Conservation (phyloP, 2,888 invertebrate genomes). For the Dicyrtomina minuta region DNA sequence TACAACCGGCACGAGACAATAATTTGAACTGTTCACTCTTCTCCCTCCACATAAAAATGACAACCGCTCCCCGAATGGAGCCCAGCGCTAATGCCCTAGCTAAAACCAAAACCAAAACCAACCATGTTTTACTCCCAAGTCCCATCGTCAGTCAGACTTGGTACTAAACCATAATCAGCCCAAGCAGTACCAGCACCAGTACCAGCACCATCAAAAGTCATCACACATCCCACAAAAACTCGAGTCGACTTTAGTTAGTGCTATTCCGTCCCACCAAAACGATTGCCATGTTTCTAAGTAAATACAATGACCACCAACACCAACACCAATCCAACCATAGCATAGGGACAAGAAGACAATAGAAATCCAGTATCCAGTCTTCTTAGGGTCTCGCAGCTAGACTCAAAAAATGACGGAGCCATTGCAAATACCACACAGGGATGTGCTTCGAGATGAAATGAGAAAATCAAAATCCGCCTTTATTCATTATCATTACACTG, state of each 20-base stretch:
- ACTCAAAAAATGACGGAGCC: no score
- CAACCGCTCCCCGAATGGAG: conserved; percentile 36
- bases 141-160: no score
- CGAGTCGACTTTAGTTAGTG: neutral
- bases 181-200: neutral
- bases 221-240: neutral
- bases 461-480: no score
- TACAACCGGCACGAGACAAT: conserved; percentile 42
- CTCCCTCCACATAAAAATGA: conserved; percentile 34
- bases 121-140: no score
- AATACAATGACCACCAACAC: neutral
- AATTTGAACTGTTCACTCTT: conserved; percentile 28
- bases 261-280: neutral
- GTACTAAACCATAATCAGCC: no score
- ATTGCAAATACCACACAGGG: no score
- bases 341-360: neutral
- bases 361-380: no score
- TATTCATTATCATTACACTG: no score
- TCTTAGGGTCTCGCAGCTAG: no score
- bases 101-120: neutral
- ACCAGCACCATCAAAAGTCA: conserved; percentile 7
- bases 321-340: neutral
- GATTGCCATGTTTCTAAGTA: neutral
- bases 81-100: no score
- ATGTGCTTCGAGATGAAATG: no score